Evolutionary conservation across 2,888 invertebrate species (phyloP), one percentile per base, ranked within the genome.

Genomic region (Cosmorhoe ocellata): DNA sequence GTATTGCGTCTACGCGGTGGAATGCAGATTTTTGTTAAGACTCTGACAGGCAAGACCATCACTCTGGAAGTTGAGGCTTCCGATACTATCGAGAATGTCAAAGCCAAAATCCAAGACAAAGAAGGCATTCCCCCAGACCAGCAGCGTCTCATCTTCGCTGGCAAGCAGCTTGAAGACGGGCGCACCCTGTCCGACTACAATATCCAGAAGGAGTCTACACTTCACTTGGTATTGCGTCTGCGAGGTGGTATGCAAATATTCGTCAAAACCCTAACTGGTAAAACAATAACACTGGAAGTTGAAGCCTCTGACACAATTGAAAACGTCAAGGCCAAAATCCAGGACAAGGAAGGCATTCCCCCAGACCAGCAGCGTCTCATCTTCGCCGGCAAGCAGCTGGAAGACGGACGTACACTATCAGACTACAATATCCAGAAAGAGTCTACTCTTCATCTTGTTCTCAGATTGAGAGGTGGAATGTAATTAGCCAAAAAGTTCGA

Each of bases 1-100:
- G 58, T 59, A 1, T 24, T 58, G 3, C 52, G 58, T 46, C 47
- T 59, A 10, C 51, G 59, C 12, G 59, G 59, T 38, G 59, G 59
- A 41, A 56, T 59, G 56, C 51, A 59, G 26, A 51, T 53, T 3
- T 53, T 58, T 11, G 52, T 53, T 1, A 57, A 57, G 24, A 53
- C 52, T 0, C 13, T 53, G n/a, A 57, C 52, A 1, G 52, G 52
- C 27, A 56, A 56, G 9, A 52, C 52, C 4, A 56, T 56, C 24
- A 56, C 56, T 0, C 36, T 56, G 1, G 56, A 56, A 13, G 55
- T 56, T 0, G 54, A 54, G 10, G 50, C 54, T 10, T 54, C 54
- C 0, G 54, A 50, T 10, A 44, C 50, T 0, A 50, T 50, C 1
- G 52, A 52, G 9, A 52, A 52, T 5, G 52, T 52, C 0, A 52